Percentiles rank a stretch among this genome's conserved stretches.
phyloP scores from a whole-genome alignment of 2,797 vertebrate genomes.

The Schizopygopsis pylzovi region DNA sequence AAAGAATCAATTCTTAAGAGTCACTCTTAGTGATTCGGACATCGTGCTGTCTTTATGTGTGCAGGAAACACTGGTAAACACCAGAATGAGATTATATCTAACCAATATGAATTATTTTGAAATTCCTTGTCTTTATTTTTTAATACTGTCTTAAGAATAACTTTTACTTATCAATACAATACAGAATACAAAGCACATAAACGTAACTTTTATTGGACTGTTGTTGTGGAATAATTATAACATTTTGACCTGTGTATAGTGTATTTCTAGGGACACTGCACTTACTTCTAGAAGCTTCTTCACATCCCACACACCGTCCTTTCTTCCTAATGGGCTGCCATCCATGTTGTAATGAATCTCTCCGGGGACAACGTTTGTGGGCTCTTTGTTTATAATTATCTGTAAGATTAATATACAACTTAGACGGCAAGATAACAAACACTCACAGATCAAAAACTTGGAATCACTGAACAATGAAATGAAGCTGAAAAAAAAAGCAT shows the following conservation, averaged over 20 bases:
- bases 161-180: background rate
- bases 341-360: constrained; percentile 92
- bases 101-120: background rate
- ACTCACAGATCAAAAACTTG: background rate
- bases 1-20: background rate
- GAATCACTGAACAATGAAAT: background rate
- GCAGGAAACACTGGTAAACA: background rate
- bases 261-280: background rate
- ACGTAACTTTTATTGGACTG: background rate
- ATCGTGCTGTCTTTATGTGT: background rate
- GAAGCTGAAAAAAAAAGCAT: background rate
- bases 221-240: background rate
- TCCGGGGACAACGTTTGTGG: constrained; percentile 70
- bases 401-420: constrained; percentile 63
- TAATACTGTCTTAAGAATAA: background rate
- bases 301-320: constrained; percentile 94
- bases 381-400: constrained; percentile 94
- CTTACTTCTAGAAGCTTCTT: constrained; percentile 93
- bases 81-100: background rate
- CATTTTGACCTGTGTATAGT: background rate
- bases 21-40: background rate
- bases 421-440: background rate
- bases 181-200: background rate
- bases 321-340: constrained; percentile 77
- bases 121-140: background rate